Evolutionary conservation across 2,888 invertebrate genomes (phyloP), one percentile per base, ranked within the genome.

Genomic region (Poecilobothrus nobilitatus): DNA sequence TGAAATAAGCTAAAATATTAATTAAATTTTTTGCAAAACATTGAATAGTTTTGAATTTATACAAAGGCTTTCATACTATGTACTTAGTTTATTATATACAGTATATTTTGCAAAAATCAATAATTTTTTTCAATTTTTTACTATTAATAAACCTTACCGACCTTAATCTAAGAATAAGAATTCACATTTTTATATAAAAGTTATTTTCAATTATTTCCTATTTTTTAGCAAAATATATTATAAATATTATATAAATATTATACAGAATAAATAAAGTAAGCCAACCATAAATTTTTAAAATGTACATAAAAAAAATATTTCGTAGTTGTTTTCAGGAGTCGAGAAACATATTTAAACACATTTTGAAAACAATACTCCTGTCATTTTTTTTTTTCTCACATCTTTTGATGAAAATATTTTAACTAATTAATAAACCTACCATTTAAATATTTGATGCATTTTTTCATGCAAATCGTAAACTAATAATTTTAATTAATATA

Each of bases 351-450:
- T 27, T 27, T 53, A 53, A 53, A 53, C 53, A 53, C 53, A 53
- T 53, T 53, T 53, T n/a, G 53, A 53, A 53, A 53, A 53, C 53
- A 53, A 53, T 18, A 53, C 53, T 53, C 53, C 53, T 53, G 53
- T 53, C 53, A 53, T n/a, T 18, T 53, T 53, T n/a, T 18, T 53
- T 53, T 53, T 53, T 41, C 53, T 18, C n/a, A 53, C 53, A 12
- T 53, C 15, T 53, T 53, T 53, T 6, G 18, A 53, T 53, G 15
- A 37, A n/a, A 53, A 53, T 53, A 53, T 53, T 53, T 53, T 8
- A 10, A 53, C 15, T 18, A 12, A 12, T n/a, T 53, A 12, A 18
- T 53, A 53, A 53, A 53, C 53, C 15, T 53, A 53, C 53, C 53
- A 53, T 53, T 53, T 53, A n/a, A 53, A 53, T 15, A 18, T 12